Percentiles rank a stretch among this genome's conserved stretches.
Evolutionary conservation across 2,797 vertebrate genomes (phyloP).

Genomic region (Malacoraja senta): DNA sequence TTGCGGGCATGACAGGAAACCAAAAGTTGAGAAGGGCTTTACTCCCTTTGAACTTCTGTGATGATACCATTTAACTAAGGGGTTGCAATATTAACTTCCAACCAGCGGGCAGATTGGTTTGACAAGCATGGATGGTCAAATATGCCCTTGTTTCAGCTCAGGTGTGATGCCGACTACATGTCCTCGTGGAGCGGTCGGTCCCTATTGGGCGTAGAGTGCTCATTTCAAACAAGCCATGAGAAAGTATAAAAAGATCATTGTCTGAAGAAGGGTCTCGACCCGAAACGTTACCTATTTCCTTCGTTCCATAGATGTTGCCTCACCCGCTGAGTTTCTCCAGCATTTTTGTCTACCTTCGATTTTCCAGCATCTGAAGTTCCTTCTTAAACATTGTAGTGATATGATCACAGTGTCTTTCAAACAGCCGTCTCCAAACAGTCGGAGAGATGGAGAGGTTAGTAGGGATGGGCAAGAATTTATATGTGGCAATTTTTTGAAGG

Average conservation of each 20-base stretch:
- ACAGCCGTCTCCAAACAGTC: not conserved
- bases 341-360: too few relatives aligned
- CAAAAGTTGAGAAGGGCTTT: not conserved
- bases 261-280: too few relatives aligned
- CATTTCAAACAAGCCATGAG: not conserved
- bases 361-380: too few relatives aligned
- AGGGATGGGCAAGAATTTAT: too few relatives aligned
- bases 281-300: too few relatives aligned
- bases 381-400: too few relatives aligned
- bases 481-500: too few relatives aligned
- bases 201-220: too few relatives aligned
- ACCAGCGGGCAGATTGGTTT: not conserved
- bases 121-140: not conserved
- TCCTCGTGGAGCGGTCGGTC: not conserved
- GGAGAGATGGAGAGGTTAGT: not conserved
- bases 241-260: not conserved
- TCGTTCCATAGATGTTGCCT: too few relatives aligned
- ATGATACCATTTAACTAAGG: not conserved
- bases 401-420: not conserved
- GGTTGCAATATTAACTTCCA: not conserved
- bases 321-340: too few relatives aligned
- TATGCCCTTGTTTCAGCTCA: not conserved
- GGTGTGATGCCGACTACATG: not conserved
- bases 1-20: not conserved
- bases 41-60: not conserved